Percentiles rank a stretch among this genome's conserved stretches.
Evolutionary conservation across 2,888 invertebrate species (phyloP).

Genomic region (Boloria euphrosyne): DNA sequence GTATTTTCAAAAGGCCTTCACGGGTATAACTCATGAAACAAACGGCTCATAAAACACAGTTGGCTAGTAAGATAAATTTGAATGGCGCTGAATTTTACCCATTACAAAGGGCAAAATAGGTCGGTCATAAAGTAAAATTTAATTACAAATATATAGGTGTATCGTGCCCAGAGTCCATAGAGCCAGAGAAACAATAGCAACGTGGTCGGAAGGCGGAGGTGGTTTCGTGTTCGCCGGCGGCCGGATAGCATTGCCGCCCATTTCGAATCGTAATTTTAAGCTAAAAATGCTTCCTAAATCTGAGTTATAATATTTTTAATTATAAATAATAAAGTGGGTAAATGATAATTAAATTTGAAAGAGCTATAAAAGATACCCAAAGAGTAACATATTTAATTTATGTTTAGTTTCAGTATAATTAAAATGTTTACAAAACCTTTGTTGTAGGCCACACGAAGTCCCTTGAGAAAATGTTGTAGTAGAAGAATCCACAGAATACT

Average conservation of each 20-base stretch:
- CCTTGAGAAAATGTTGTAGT: too few relatives aligned
- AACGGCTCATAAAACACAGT: conserved; percentile 31
- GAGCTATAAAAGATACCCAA: not conserved
- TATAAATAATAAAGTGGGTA: too few relatives aligned
- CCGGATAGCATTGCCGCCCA: conserved; percentile 57
- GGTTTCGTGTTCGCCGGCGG: conserved; percentile 67
- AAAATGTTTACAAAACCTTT: not conserved
- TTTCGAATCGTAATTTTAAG: conserved; percentile 55
- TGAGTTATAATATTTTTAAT: conserved; percentile 16
- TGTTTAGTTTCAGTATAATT: not conserved
- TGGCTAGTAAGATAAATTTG: conserved; percentile 27
- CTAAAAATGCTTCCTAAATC: conserved; percentile 25
- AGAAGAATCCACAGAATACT: too few relatives aligned
- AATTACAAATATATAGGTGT: conserved; percentile 59
- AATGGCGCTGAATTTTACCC: conserved; percentile 33
- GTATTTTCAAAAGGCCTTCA: conserved; percentile 28
- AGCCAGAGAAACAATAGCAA: conserved; percentile 64
- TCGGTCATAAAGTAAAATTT: conserved; percentile 58
- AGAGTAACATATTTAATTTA: not conserved
- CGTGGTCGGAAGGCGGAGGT: conserved; percentile 74
- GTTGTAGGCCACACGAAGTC: too few relatives aligned
- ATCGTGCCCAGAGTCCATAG: conserved; percentile 55
- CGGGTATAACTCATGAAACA: conserved; percentile 29
- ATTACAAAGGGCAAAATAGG: conserved; percentile 37
- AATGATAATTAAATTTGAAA: too few relatives aligned